These are phyloP conservation scores for Chitala chitala DNA, from an alignment of 2,113 vertebrate genomes.

Conservation along the genomic window DNA sequence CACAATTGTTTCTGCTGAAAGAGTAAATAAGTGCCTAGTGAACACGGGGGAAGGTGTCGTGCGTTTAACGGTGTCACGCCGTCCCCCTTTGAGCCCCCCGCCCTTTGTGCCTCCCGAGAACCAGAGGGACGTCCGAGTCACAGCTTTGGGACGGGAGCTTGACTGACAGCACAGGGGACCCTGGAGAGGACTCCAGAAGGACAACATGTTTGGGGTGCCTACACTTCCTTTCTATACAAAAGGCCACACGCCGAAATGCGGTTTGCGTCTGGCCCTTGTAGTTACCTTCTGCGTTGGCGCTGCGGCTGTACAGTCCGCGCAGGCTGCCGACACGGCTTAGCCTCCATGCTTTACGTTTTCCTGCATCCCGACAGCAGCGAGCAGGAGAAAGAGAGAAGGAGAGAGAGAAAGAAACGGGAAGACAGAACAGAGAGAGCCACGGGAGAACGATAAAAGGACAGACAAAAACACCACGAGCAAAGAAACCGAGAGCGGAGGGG, in stretches of 20 bases:
- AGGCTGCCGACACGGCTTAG: conserved; percentile 91
- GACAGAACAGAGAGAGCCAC: conserved; percentile 45
- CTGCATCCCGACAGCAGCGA: conserved; percentile 81
- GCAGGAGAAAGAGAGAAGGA: conserved; percentile 43
- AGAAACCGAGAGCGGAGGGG: not conserved
- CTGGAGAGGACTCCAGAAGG: not conserved
- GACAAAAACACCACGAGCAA: conserved; percentile 33
- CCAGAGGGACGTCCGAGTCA: conserved; percentile 30
- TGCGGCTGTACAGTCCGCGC: conserved; percentile 85
- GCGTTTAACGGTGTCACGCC: not conserved
- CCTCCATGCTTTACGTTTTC: conserved; percentile 90
- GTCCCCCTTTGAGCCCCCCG: not conserved
- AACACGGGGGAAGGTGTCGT: conserved; percentile 28
- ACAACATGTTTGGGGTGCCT: too few relatives aligned
- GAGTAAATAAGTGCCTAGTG: conserved; percentile 43
- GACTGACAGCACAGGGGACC: not conserved
- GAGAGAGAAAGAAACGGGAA: too few relatives aligned
- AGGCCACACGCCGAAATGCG: too few relatives aligned
- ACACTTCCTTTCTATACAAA: too few relatives aligned
- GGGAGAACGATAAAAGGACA: conserved; percentile 45
- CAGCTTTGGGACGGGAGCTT: conserved; percentile 34
- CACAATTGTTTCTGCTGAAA: conserved; percentile 45
- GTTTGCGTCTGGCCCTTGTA: not conserved
- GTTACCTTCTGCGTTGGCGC: conserved; percentile 85
- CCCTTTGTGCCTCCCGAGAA: not conserved